These are phyloP conservation scores for Tupiocoris notatus DNA, from an alignment of 2,888 invertebrate species.

Conservation along the genomic window DNA sequence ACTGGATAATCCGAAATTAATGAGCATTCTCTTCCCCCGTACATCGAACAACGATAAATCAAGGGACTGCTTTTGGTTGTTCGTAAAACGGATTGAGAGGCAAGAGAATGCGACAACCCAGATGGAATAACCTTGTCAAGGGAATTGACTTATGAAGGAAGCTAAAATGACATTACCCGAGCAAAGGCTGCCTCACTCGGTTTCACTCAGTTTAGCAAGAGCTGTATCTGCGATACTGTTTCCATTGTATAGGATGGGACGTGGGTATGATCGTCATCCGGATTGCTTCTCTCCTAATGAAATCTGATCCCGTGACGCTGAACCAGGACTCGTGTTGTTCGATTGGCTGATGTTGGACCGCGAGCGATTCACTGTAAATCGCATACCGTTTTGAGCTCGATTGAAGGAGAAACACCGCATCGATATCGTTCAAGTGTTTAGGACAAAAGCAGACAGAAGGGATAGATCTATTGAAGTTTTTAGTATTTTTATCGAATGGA, in stretches of 20 bases:
- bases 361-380: too few relatives aligned
- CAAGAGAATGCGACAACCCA: neutral
- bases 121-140: neutral
- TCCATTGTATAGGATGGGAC: neutral
- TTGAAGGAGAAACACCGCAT: too few relatives aligned
- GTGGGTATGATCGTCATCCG: neutral
- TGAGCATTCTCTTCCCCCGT: too few relatives aligned
- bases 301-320: neutral
- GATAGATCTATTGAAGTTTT: too few relatives aligned
- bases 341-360: too few relatives aligned
- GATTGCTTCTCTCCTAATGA: neutral
- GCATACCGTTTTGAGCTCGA: too few relatives aligned
- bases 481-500: too few relatives aligned
- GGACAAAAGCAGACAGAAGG: too few relatives aligned
- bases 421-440: too few relatives aligned
- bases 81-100: neutral
- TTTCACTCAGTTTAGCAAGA: neutral
- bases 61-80: neutral
- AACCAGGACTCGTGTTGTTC: too few relatives aligned
- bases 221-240: neutral
- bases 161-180: neutral
- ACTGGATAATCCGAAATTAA: too few relatives aligned
- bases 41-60: neutral
- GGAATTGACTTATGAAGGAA: neutral
- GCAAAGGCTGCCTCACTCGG: neutral